Evolutionary conservation across 2,797 vertebrate species (phyloP).

Genomic region (Antrozous pallidus): DNA sequence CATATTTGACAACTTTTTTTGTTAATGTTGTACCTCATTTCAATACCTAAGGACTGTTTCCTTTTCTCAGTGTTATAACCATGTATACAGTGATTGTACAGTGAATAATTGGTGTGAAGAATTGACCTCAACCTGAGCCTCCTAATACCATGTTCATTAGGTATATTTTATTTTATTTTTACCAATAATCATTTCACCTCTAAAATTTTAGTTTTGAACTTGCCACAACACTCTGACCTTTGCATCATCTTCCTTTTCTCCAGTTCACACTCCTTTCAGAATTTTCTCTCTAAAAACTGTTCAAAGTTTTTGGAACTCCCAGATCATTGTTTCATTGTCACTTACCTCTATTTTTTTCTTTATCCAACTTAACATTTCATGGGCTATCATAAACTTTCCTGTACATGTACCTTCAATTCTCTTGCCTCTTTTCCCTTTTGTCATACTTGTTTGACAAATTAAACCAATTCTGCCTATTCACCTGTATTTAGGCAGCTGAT

Average conservation of each 20-base stretch:
- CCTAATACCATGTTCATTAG: neutral
- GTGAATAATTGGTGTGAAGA: neutral
- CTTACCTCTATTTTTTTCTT: neutral
- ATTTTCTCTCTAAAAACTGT: neutral
- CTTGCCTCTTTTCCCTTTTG: neutral
- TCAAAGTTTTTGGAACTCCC: neutral
- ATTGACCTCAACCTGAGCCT: neutral
- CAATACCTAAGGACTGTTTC: neutral
- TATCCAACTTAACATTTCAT: neutral
- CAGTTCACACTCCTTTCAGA: neutral
- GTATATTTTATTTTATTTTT: neutral
- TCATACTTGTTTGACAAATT: neutral
- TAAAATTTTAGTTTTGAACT: constrained; percentile 28
- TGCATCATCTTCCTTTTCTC: neutral
- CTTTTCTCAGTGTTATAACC: neutral
- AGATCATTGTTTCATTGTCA: neutral
- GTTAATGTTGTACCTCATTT: neutral
- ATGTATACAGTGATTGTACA: neutral
- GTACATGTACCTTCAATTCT: neutral
- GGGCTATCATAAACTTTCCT: neutral
- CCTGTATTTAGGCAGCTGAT: neutral
- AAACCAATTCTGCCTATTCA: neutral
- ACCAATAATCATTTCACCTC: neutral
- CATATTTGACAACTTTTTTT: neutral
- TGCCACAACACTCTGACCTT: neutral